These are phyloP conservation scores for Argyrosomus regius DNA, from an alignment of 2,797 vertebrate species.

Conservation along the genomic window DNA sequence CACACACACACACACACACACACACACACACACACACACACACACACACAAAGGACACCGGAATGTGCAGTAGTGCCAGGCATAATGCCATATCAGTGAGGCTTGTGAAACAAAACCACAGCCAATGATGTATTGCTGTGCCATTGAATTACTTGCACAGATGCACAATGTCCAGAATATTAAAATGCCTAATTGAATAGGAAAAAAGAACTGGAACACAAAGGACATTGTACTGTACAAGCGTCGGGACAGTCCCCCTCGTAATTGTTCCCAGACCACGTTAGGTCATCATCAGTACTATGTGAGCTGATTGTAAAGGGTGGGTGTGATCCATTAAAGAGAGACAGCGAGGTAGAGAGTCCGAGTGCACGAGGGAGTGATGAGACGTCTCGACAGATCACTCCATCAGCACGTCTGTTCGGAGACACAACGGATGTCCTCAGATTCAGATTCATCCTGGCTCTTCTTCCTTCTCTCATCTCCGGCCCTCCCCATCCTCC, in stretches of 20 bases:
- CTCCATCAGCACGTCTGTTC: conserved; percentile 65
- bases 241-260: conserved; percentile 29
- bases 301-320: conserved; percentile 53
- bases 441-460: conserved; percentile 58
- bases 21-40: too few relatives aligned
- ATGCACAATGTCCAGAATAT: conserved; percentile 38
- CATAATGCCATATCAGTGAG: conserved; percentile 37
- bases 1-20: too few relatives aligned
- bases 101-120: conserved; percentile 38
- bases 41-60: conserved; percentile 8
- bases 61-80: neutral
- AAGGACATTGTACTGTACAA: conserved; percentile 42
- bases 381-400: conserved; percentile 50
- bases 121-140: conserved; percentile 42
- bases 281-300: conserved; percentile 60
- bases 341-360: conserved; percentile 13
- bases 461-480: conserved; percentile 29
- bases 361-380: conserved; percentile 11
- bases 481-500: neutral
- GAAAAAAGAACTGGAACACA: conserved; percentile 35
- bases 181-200: conserved; percentile 40
- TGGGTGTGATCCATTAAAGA: conserved; percentile 40
- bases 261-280: conserved; percentile 65
- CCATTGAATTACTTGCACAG: conserved; percentile 42
- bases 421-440: conserved; percentile 67